These are phyloP conservation scores for Gymnocypris eckloni DNA, from an alignment of 2,797 vertebrate species.

Conservation along the genomic window DNA sequence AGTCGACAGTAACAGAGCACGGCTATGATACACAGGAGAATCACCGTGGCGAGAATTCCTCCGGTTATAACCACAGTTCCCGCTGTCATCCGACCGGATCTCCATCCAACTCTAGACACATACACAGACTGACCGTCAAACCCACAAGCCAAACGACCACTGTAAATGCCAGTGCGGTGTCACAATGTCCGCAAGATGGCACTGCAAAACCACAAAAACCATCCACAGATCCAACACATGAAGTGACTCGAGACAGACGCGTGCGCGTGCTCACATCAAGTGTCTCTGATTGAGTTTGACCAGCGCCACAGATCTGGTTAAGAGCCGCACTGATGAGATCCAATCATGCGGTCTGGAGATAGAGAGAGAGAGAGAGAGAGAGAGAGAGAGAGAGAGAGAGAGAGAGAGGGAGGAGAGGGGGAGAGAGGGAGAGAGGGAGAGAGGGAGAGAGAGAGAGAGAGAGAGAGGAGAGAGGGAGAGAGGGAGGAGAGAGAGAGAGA, in stretches of 20 bases:
- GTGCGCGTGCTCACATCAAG: background rate
- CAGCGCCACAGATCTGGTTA: conserved; percentile 76
- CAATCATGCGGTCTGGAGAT: conserved; percentile 67
- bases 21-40: conserved; percentile 96
- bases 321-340: conserved; percentile 67
- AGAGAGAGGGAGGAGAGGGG: too few species aligned
- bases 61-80: conserved; percentile 99
- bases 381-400: conserved; percentile 1
- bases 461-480: too few species aligned
- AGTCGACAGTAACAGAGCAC: conserved; percentile 99
- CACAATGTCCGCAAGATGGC: conserved; percentile 39
- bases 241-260: background rate
- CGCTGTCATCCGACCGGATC: conserved; percentile 98
- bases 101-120: conserved; percentile 92
- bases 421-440: too few species aligned
- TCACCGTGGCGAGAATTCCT: conserved; percentile 98
- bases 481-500: too few species aligned
- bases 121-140: conserved; percentile 49
- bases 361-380: conserved; percentile 28
- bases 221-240: background rate
- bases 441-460: too few species aligned
- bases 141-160: background rate
- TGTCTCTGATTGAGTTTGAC: conserved; percentile 70
- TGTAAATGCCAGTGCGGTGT: background rate
- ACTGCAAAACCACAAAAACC: background rate